Evolutionary conservation across 1,140 invertebrate species (phyloP).

Genomic region (Drosophila varians): DNA sequence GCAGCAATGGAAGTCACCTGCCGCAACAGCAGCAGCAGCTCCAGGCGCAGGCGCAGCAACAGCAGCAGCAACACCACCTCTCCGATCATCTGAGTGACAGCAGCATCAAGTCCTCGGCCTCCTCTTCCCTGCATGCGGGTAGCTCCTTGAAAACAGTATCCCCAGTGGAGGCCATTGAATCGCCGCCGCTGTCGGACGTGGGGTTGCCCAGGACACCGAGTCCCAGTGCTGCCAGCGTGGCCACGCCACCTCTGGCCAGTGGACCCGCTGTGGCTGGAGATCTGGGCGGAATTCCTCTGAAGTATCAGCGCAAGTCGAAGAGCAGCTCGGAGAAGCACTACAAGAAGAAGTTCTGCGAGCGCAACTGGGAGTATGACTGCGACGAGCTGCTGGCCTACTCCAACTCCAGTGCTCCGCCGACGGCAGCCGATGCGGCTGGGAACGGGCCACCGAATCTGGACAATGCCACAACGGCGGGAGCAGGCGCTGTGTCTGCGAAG

Average conservation of each 20-base stretch:
- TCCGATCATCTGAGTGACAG: slow-evolving; percentile 76
- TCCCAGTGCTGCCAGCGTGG: slow-evolving; percentile 84
- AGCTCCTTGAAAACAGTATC: slow-evolving; percentile 68
- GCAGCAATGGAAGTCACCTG: slow-evolving; percentile 23
- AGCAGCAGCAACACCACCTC: slow-evolving; percentile 48
- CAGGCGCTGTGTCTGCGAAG: slow-evolving; percentile 20
- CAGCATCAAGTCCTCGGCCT: slow-evolving; percentile 70
- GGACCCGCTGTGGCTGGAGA: slow-evolving; percentile 35
- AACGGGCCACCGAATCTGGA: slow-evolving; percentile 39
- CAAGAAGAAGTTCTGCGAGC: slow-evolving; percentile 90
- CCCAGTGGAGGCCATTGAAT: slow-evolving; percentile 82
- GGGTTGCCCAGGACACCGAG: slow-evolving; percentile 89
- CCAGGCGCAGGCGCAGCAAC: slow-evolving; percentile 26
- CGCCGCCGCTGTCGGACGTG: slow-evolving; percentile 85
- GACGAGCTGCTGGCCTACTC: slow-evolving; percentile 81
- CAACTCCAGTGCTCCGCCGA: slow-evolving; percentile 64
- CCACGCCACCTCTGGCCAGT: slow-evolving; percentile 84
- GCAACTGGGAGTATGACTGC: slow-evolving; percentile 86
- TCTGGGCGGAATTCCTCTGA: slow-evolving; percentile 84
- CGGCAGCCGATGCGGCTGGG: slow-evolving; percentile 70
- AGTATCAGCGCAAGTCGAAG: slow-evolving; percentile 87
- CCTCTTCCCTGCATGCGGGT: slow-evolving; percentile 55
- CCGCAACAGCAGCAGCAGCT: slow-evolving; percentile 19
- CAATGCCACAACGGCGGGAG: not conserved
- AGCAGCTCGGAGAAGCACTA: slow-evolving; percentile 87